These are phyloP conservation scores for Apis mellifera DNA, from an alignment of 1,140 invertebrate genomes.

Conservation along the genomic window Amel_HAv3.1 CM009931.2:10424001-10424500, in stretches of 20 bases:
- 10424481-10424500: slow-evolving; percentile 43
- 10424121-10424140: background rate
- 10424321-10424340: slow-evolving; percentile 72
- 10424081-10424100: slow-evolving; percentile 63
- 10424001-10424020: slow-evolving; percentile 11
- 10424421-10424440: slow-evolving; percentile 52
- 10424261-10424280: slow-evolving; percentile 59
- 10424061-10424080: slow-evolving; percentile 19
- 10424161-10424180: background rate
- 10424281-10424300: slow-evolving; percentile 56
- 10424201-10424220: slow-evolving; percentile 74
- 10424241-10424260: slow-evolving; percentile 62
- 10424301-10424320: slow-evolving; percentile 72
- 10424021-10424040: slow-evolving; percentile 44
- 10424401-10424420: slow-evolving; percentile 45
- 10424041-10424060: slow-evolving; percentile 44
- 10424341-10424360: slow-evolving; percentile 52
- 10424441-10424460: slow-evolving; percentile 55
- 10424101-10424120: slow-evolving; percentile 47
- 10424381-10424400: slow-evolving; percentile 18
- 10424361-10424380: slow-evolving; percentile 9
- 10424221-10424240: slow-evolving; percentile 21
- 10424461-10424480: slow-evolving; percentile 52
- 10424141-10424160: slow-evolving; percentile 23
- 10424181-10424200: slow-evolving; percentile 64